Conservation (phyloP, 2,113 vertebrate species). For the Pygoscelis antarcticus region DNA sequence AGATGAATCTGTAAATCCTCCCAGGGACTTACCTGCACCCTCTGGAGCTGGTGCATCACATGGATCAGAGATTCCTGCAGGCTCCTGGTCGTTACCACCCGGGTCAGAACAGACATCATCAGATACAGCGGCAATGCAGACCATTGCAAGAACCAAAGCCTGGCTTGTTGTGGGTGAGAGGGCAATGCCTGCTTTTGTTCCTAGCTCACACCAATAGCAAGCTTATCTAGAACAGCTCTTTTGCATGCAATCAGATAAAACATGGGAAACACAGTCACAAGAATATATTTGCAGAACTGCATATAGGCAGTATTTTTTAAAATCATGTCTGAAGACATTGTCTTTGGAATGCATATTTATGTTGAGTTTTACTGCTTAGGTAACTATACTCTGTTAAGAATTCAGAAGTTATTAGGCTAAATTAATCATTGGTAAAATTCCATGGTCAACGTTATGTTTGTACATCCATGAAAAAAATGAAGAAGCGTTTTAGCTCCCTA, state of each 20-base stretch:
- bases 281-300: not conserved
- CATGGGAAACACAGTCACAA: not conserved
- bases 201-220: not conserved
- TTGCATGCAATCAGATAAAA: not conserved
- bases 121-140: not conserved
- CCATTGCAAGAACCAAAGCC: not conserved
- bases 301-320: not conserved
- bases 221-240: not conserved
- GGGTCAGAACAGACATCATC: not conserved
- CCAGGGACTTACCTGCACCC: not conserved
- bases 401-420: not conserved
- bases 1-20: not conserved
- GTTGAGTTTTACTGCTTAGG: constrained; percentile 26
- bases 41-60: not conserved
- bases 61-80: not conserved
- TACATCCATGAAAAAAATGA: not conserved
- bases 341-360: not conserved
- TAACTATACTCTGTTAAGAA: constrained; percentile 22
- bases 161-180: not conserved
- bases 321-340: not conserved
- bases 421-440: not conserved
- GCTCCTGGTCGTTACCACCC: accelerated
- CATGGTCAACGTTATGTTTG: not conserved
- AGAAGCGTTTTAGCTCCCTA: not conserved
- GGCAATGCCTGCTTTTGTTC: not conserved